phyloP scores from a whole-genome alignment of 2,113 vertebrate genomes.

The Plectropomus leopardus region DNA sequence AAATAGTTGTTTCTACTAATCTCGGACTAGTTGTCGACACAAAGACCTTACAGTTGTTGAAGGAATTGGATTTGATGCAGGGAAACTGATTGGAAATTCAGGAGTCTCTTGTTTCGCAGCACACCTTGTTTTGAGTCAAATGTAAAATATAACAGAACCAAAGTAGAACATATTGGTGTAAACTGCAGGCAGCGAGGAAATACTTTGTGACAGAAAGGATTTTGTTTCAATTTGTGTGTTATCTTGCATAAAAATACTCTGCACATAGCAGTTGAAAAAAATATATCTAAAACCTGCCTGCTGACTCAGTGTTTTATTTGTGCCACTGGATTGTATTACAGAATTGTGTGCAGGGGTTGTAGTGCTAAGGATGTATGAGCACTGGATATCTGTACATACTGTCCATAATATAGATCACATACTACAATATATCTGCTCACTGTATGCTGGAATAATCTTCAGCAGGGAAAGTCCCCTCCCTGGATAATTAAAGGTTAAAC shows the following conservation, averaged over 20 bases:
- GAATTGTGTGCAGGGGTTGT: not conserved
- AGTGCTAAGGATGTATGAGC: not conserved
- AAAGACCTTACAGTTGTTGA: constrained; percentile 5
- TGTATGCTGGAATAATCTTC: not conserved
- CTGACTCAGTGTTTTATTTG: constrained; percentile 15
- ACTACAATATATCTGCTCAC: not conserved
- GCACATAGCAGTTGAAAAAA: not conserved
- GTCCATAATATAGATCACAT: constrained; percentile 34
- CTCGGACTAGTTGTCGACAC: constrained; percentile 6
- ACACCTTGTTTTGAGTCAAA: constrained; percentile 1
- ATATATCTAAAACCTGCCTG: not conserved
- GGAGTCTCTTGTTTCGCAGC: not conserved
- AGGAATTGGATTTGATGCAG: constrained; percentile 31
- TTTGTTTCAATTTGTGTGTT: not conserved
- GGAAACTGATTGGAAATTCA: constrained; percentile 12
- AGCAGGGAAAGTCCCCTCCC: not conserved
- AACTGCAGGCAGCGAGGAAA: not conserved
- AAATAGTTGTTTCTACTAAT: constrained; percentile 25
- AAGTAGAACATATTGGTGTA: not conserved
- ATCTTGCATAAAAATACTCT: not conserved
- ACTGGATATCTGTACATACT: constrained; percentile 11
- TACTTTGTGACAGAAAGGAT: not conserved
- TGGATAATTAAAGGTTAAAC: constrained; percentile 40
- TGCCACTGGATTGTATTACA: constrained; percentile 7
- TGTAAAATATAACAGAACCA: not conserved